Percentiles rank a stretch among this genome's conserved stretches.
These are phyloP conservation scores for Microtus californicus DNA, from an alignment of 2,797 vertebrate genomes.

Conservation along the genomic window DNA sequence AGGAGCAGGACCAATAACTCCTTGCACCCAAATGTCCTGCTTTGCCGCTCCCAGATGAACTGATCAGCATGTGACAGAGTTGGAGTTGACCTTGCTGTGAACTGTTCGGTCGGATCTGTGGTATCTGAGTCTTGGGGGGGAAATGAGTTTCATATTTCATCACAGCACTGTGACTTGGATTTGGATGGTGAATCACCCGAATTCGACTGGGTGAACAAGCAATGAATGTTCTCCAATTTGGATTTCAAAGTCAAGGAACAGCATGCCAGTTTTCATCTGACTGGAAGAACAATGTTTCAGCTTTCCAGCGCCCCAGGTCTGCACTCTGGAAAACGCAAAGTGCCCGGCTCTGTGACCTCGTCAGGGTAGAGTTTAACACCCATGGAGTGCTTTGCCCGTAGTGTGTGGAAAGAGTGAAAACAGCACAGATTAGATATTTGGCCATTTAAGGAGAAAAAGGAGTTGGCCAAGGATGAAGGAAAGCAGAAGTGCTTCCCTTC, in stretches of 20 bases:
- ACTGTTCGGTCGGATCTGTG: slow-evolving; percentile 78
- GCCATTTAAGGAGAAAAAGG: slow-evolving; percentile 12
- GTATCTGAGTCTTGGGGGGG: slow-evolving; percentile 75
- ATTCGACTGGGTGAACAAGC: slow-evolving; percentile 71
- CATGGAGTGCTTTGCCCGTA: neutral
- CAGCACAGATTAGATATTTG: neutral
- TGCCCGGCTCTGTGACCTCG: slow-evolving; percentile 14
- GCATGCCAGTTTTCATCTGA: slow-evolving; percentile 64
- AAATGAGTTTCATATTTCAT: slow-evolving; percentile 83
- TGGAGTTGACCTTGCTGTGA: slow-evolving; percentile 68
- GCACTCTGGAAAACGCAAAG: slow-evolving; percentile 68
- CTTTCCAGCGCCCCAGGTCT: neutral
- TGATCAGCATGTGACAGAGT: slow-evolving; percentile 58
- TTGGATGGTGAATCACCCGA: slow-evolving; percentile 79
- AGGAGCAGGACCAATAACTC: slow-evolving; percentile 11
- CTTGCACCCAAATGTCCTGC: slow-evolving; percentile 37
- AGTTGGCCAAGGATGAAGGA: neutral
- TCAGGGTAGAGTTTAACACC: neutral
- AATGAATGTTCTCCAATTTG: slow-evolving; percentile 71
- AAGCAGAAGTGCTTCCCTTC: neutral
- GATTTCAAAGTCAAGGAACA: slow-evolving; percentile 73
- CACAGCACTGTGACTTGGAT: slow-evolving; percentile 76
- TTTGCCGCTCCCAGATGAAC: neutral
- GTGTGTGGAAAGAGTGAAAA: neutral
- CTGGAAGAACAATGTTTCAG: neutral